Base-by-base conservation (phyloP, 2,888 invertebrate species). In the Sesia bembeciformis region DNA sequence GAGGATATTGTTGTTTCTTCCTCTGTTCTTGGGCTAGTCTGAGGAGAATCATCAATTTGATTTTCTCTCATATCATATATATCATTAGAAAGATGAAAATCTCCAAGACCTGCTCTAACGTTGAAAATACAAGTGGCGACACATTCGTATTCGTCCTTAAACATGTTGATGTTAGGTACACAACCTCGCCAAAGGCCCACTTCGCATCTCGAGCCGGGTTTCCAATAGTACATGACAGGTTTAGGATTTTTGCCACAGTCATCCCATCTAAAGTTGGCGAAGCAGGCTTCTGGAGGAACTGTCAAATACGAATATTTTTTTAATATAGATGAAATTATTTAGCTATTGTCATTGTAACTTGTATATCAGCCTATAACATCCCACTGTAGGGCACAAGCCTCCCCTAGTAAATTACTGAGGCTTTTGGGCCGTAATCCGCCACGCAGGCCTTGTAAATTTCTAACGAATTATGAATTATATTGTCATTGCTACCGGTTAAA, bases 141-240 rank as follows among this genome's bases (percentile, higher is more conserved):
- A 58, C 88, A 88, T 57, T 85, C 82, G 57, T 82, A 84, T 57
- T 86, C 84, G 40, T 82, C 74, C 7, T 61, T 59, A 56, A 89
- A 89, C 88, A 88, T 87, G 59, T 89, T 89, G 0, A 68, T 52
- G 58, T 81, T 87, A 0, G 88, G 88, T 0, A 76, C 64, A 54
- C 88, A 89, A 3, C 88, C 88, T 40, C 80, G 66, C 88, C 88
- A 89, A 0, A 78, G 57, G 0, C 81, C 88, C 0, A 86, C 78
- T 62, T 89, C 88, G 54, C 88, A 89, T 5, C 88, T 70, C 2
- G 88, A 87, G 0, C 83, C 88, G 3, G 82, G 62, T 53, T 83
- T 81, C 73, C 78, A 86, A 62, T 85, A 86, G 62, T 88, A 88
- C 54, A 87, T 64, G 3, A 87, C 84, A 0, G 78, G 67, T 0